Base-by-base conservation (phyloP, 2,113 vertebrate species). In the Ibidorhyncha struthersii region DNA sequence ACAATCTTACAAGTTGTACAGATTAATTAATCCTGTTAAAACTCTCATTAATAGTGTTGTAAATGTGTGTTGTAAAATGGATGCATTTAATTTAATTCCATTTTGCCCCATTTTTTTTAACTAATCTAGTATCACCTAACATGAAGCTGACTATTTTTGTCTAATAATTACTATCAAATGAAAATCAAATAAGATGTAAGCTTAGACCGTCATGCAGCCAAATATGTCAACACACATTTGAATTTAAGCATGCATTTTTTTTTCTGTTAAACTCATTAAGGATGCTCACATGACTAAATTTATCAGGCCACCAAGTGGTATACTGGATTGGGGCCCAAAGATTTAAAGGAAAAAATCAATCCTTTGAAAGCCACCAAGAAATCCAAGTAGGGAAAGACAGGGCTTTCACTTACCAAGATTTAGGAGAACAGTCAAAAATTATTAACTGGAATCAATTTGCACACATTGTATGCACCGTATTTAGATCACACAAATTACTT, bases 401-500 rank as follows among this genome's bases (percentile, higher is more conserved):
- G 26, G 45, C 47, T 92, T 91, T 89, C 45, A 70, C 81, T 94
- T 79, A 63, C n/a, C 20, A 55, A 87, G 83, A 91, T 87, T 87
- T 72, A 94, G 56, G 80, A 87, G 77, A 76, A 78, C 14, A 76
- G 81, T 89, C 61, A 85, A 73, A 96, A 92, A 87, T 85, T 0
- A 92, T 92, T 89, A 94, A 95, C 73, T 80, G 53, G 73, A 96
- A 94, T 96, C 95, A 93, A 96, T 95, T 76, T 94, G 66, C 77
- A 82, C 86, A 85, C 88, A 89, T 38, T 77, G 53, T 91, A 93
- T 89, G 73, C 78, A 61, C 83, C 1, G 3, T 89, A 97, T 96
- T 97, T 94, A 97, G 70, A 89, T 87, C 89, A 87, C 83, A 95
- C 62, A 82, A 94, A 94, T 93, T 91, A 95, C 73, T 93, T 92